phyloP scores from a whole-genome alignment of 2,797 vertebrate species.

The Tokudaia tokunoshimensis region DNA sequence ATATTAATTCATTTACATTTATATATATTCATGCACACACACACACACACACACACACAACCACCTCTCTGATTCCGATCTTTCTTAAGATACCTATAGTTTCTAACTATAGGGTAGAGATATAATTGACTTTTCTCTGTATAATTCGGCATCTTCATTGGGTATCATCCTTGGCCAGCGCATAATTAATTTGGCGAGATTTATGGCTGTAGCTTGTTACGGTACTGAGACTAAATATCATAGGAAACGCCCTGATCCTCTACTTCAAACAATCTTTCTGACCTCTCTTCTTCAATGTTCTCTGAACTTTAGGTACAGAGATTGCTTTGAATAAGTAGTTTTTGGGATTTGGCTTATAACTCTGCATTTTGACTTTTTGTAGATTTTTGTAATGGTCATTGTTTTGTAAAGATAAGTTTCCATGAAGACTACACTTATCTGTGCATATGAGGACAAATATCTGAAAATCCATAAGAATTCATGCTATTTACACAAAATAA shows the following conservation, averaged over 20 bases:
- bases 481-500: not conserved
- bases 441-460: not conserved
- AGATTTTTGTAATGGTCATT: not conserved
- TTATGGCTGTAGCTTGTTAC: not conserved
- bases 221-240: not conserved
- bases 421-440: not conserved
- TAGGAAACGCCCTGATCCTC: not conserved
- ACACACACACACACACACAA: too few relatives aligned
- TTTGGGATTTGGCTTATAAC: not conserved
- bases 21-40: not conserved
- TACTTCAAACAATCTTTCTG: not conserved
- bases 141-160: not conserved
- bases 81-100: not conserved
- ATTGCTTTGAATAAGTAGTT: not conserved
- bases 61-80: not conserved
- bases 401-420: not conserved
- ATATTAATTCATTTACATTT: not conserved
- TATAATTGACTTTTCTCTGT: too few relatives aligned
- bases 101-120: not conserved
- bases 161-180: not conserved
- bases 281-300: not conserved
- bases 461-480: not conserved
- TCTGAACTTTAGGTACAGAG: not conserved
- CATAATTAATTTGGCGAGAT: not conserved
- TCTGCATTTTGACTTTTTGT: not conserved